Evolutionary conservation across 2,797 vertebrate genomes (phyloP), one percentile per base, ranked within the genome.

Genomic region (Platyrinchus mystaceus): DNA sequence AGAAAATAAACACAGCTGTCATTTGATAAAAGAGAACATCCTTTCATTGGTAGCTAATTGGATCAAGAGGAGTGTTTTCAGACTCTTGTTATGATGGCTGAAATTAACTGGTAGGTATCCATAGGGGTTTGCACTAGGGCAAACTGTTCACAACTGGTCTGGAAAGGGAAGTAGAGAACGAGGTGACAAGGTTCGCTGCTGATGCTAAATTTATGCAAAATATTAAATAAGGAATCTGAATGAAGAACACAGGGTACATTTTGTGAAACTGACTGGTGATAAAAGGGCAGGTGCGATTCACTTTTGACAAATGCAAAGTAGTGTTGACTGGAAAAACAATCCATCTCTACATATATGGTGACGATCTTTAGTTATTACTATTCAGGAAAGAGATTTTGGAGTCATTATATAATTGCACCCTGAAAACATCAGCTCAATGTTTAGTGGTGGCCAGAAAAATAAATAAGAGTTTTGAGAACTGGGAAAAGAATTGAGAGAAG

Each of bases 341-440:
- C 47, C 22, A 36, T 68, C 56, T 77, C 39, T 93, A 27, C 6
- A 39, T 53, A 55, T 32, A 64, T 68, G 62, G 37, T 43, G 49
- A 87, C 85, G 64, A 91, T 75, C 64, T 92, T 89, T 80, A 85
- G 87, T 64, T 84, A 53, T 95, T 91, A 55, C 12, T 71, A 85
- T 94, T 95, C 91, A 87, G 49, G 60, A 80, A 87, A 83, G 49
- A 87, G 34, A 75, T 86, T 76, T 91, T 85, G 27, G 27, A 92
- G n/a, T 85, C 62, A 68, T 92, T 94, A 91, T 78, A 62, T 58
- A 83, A 87, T 85, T 0, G 0, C 2, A 20, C 17, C 32, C 52
- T 77, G 84, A 87, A 92, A 87, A 37, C 46, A 68, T 68, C 56
- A 89, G 15, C 52, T 95, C 49, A 53, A 3, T 87, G 6, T 80